Percentiles rank a stretch among this genome's conserved stretches.
These are phyloP conservation scores for Deilephila elpenor DNA, from an alignment of 2,888 invertebrate species.

Conservation along the genomic window DNA sequence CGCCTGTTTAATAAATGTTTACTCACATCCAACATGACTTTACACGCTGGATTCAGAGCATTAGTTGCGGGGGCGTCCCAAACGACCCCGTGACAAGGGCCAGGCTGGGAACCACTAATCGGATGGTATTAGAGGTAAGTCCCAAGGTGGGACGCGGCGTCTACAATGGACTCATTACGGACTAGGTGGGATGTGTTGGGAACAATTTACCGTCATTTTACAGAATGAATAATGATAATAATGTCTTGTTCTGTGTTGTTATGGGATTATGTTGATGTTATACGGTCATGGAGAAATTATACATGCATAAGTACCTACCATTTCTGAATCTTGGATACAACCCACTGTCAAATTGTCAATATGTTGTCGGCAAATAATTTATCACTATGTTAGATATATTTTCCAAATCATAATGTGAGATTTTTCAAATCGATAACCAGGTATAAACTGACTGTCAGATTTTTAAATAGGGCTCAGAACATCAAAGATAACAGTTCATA, in stretches of 20 bases:
- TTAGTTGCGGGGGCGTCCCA: constrained; percentile 40
- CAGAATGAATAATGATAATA: constrained; percentile 1
- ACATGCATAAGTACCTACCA: no score
- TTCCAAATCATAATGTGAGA: no score
- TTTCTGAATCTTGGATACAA: no score
- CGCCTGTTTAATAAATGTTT: not conserved
- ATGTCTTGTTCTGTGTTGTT: constrained; percentile 2
- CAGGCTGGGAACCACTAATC: constrained; percentile 33
- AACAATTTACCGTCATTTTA: constrained; percentile 7
- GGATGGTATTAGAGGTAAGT: constrained; percentile 24
- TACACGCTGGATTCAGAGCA: constrained; percentile 40
- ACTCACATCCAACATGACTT: constrained; percentile 39
- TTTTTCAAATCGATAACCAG: no score
- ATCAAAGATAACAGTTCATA: no score
- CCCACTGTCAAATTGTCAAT: no score
- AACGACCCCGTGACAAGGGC: constrained; percentile 37
- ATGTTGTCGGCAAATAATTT: no score
- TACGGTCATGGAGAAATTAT: no score
- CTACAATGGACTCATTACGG: constrained; percentile 6
- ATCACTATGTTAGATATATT: no score
- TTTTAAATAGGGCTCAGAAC: no score
- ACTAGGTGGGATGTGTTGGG: constrained; percentile 1
- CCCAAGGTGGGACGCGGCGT: not conserved
- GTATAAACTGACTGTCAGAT: no score
- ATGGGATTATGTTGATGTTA: not conserved